Base-by-base conservation (phyloP, 2,113 vertebrate species). In the Pontoporia blainvillei region DNA sequence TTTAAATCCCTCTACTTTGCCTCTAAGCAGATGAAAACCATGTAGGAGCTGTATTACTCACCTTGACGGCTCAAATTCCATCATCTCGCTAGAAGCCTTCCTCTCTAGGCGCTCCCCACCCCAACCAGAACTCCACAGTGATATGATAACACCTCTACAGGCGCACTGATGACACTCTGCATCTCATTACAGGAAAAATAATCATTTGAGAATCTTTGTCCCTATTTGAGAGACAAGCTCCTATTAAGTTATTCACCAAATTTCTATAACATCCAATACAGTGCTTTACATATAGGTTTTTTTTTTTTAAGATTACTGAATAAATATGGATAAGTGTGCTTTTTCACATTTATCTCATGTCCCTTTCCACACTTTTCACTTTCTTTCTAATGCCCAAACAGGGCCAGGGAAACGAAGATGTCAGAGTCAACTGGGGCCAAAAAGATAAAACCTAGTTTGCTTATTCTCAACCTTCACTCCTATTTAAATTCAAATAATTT, bases 391-490 rank as follows among this genome's bases (percentile, higher is more conserved):
- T 17, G 27, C 2, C 23, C 84, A 96, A 72, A 81, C 36, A 78
- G 52, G n/a, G 36, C 66, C 1, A 62, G 18, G 20, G 36, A 4
- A 92, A 90, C 64, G 44, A 75, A 66, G 46, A 57, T 11, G 29
- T 88, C 52, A 86, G 69, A 88, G 44, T 59, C 29, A 89, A 29
- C 36, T 62, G 13, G 11, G 83, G 20, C 31, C 17, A 18, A n/a
- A 61, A 44, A 71, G 13, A 41, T n/a, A 62, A 62, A 10, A 44
- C 9, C 81, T 14, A 44, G 10, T 72, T 94, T 86, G 64, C 14
- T 72, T 96, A 66, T 66, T 95, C 75, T 66, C 73, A 29, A 61
- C n/a, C 57, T 93, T 95, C 36, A 41, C 71, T 89, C 41, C 73
- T 78, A 21, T 17, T 83, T 62, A 96, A 93, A 95, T 69, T 82